Evolutionary conservation across 2,113 vertebrate genomes (phyloP), one percentile per base, ranked within the genome.

Genomic region (Osmerus mordax): DNA sequence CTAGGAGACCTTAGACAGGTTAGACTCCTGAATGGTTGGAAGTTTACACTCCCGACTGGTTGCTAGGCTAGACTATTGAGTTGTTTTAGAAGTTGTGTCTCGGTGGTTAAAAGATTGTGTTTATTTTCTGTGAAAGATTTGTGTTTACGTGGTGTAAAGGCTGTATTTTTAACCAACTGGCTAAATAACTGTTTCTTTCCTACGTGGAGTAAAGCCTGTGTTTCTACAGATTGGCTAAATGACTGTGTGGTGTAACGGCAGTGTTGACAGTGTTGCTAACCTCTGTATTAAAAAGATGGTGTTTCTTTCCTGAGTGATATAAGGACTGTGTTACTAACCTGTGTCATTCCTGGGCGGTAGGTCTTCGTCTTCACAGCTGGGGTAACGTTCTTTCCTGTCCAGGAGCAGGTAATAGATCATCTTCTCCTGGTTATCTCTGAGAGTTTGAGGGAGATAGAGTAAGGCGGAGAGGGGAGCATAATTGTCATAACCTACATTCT

Each of bases 391-490:
- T 73, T 97, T 97, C 77, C 95, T 93, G 84, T 97, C 95, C 82
- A 97, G 86, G 71, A 97, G 93, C 84, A 97, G 90, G 80, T 95
- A 97, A 77, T 97, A 97, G 68, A 97, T 97, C 94, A 96, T 95
- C 85, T 97, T 97, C 86, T 97, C 95, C 87, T 97, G 95, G 84
- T 96, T 97, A 68, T 96, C 95, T 74, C 95, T 97, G 83, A 62
- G 71, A 55, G 12, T 64, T 0, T 51, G 2, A 72, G 9, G 51
- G 13, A 51, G 29, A 32, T 52, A 12, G 16, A 29, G n/a, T 73
- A 21, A 32, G 21, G 51, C 21, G 21, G 32, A 21, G 18, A 5
- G 54, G 54, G 15, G 54, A 2, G 54, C 41, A 47, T 9, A 47
- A 47, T 1, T 11, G 41, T 47, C 41, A 11, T 47, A 47, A 11